A percentile compares a stretch with the other conserved stretches of the same genome.
Conservation (phyloP, 2,888 invertebrate species). For the Synanthedon myopaeformis region DNA sequence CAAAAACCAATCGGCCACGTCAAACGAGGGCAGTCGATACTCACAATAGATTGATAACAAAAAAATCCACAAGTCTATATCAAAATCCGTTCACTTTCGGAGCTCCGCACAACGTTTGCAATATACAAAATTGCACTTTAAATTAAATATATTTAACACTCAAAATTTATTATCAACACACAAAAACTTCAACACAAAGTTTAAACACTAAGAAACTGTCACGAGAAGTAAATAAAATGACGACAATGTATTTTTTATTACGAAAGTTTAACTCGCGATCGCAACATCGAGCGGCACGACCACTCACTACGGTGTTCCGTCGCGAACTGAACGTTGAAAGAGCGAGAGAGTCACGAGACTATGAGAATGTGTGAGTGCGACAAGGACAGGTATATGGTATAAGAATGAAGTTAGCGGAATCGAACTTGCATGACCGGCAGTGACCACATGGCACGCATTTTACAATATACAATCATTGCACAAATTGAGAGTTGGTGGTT, state of each 20-base stretch:
- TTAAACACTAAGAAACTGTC: slow-evolving; percentile 16
- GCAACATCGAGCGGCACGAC: slow-evolving; percentile 18
- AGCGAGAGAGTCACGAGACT: slow-evolving; percentile 33
- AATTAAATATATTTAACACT: slow-evolving; percentile 10
- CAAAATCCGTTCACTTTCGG: slow-evolving; percentile 36
- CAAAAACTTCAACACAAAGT: slow-evolving; percentile 11
- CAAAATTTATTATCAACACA: slow-evolving; percentile 11
- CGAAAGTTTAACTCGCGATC: slow-evolving; percentile 51
- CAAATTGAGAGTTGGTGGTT: slow-evolving; percentile 41
- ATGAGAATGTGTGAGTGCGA: slow-evolving; percentile 14
- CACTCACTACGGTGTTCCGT: slow-evolving; percentile 14
- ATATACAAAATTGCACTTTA: slow-evolving; percentile 48
- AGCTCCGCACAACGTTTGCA: slow-evolving; percentile 33
- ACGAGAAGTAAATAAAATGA: slow-evolving; percentile 13
- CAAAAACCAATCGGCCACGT: slow-evolving; percentile 25
- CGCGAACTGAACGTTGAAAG: slow-evolving; percentile 38
- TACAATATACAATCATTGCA: slow-evolving; percentile 51
- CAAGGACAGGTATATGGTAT: slow-evolving; percentile 12
- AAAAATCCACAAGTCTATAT: slow-evolving; percentile 29
- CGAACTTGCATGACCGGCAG: slow-evolving; percentile 37
- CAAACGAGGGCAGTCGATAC: slow-evolving; percentile 3
- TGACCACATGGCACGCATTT: slow-evolving; percentile 64
- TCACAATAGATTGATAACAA: slow-evolving; percentile 32
- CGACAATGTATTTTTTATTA: slow-evolving; percentile 33
- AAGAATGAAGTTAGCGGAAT: slow-evolving; percentile 44